These are phyloP conservation scores for Agapornis canus DNA, from an alignment of 2,797 vertebrate genomes.

Conservation along the genomic window DNA sequence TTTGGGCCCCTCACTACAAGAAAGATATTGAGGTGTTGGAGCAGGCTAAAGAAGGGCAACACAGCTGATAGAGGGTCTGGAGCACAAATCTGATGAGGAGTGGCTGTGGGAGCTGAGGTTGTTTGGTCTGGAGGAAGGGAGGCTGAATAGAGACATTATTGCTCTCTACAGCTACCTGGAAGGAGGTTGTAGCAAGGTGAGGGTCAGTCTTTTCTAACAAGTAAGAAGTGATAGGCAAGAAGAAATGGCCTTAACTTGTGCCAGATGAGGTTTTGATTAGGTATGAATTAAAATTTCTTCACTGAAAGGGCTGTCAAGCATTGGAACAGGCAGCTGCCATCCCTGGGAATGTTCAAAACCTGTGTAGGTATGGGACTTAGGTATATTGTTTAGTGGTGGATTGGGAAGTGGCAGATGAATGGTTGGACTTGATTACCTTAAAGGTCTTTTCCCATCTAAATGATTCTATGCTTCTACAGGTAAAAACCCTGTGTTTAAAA, in stretches of 20 bases:
- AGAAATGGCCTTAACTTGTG: not conserved
- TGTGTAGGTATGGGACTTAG: not conserved
- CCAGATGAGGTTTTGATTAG: not conserved
- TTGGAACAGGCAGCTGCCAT: not conserved
- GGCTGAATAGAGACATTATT: fast-evolving
- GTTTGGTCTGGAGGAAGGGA: not conserved
- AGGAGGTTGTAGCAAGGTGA: not conserved
- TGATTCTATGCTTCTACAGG: not conserved
- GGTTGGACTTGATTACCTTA: not conserved
- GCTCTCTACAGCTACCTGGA: not conserved
- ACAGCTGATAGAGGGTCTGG: not conserved
- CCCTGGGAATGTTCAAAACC: not conserved
- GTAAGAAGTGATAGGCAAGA: not conserved
- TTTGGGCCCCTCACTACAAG: not conserved
- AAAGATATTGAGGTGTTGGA: not conserved
- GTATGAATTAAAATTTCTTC: not conserved
- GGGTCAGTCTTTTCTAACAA: not conserved
- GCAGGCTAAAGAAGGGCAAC: not conserved
- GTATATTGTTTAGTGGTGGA: not conserved
- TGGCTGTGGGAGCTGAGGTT: not conserved
- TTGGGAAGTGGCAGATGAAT: not conserved
- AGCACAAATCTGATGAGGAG: not conserved
- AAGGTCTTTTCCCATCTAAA: not conserved
- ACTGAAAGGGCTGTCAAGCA: not conserved
- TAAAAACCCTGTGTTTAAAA: not conserved